Base-by-base conservation (phyloP, 2,888 invertebrate species). In the Catocala sponsa region DNA sequence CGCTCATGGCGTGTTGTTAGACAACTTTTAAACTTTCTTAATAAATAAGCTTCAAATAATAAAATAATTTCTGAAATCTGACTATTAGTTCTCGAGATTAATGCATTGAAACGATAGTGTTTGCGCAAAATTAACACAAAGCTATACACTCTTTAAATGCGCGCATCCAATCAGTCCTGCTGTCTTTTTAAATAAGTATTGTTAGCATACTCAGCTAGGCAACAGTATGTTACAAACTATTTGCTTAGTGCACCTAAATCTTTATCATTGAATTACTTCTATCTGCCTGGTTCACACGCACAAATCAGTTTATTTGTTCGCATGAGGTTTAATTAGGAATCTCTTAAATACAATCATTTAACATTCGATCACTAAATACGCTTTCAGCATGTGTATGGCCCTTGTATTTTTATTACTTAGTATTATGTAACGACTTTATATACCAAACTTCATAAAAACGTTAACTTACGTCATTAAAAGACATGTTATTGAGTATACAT, bases 301-400 rank as follows among this genome's bases (percentile, higher is more conserved):
- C 46, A 51, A 59, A 53, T 53, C n/a, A 59, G 33, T 10, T 52
- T 48, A n/a, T 43, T 53, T 53, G 33, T 51, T 58, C 51, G 38
- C 0, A 43, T 57, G 43, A 48, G 12, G 54, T 12, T 32, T 53
- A 57, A 60, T 59, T 68, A 25, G 10, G 11, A 38, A 41, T 53
- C 51, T 49, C 46, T 56, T 32, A 58, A 46, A 59, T 32, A 57
- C 33, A 9, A 55, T 41, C 47, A 7, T 53, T 78, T 76, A 72
- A 54, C 70, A 68, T 51, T 48, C n/a, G 41, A 41, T 25, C 48
- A 66, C 65, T 68, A 65, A 74, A 43, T 42, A 56, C 7, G 44
- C 12, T 38, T 44, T 75, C 65, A 66, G 54, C 59, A 47, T 55
- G 32, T 65, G 54, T 48, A 42, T 60, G 32, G 33, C 15, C 46